These are phyloP conservation scores for Ellobius talpinus DNA, from an alignment of 2,113 vertebrate genomes.

Conservation along the genomic window DNA sequence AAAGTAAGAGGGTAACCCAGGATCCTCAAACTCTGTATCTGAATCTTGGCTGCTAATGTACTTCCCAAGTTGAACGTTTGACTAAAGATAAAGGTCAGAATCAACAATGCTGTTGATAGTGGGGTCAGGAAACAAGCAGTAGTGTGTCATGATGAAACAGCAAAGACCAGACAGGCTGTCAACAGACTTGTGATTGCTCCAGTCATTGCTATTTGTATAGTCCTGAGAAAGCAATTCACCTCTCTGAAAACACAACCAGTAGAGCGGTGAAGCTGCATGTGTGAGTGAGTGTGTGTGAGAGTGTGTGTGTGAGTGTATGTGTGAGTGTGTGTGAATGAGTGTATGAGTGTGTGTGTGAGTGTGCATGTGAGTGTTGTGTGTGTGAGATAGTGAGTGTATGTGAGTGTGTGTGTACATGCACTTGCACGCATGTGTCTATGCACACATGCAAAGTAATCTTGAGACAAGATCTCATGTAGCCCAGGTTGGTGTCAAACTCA, in stretches of 20 bases:
- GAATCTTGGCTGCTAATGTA: background rate
- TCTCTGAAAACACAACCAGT: background rate
- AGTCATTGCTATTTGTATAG: background rate
- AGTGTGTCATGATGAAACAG: background rate
- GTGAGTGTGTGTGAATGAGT: background rate
- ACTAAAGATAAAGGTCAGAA: background rate
- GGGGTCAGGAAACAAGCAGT: background rate
- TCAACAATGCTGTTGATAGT: background rate
- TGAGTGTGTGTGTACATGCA: background rate
- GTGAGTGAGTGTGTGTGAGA: background rate
- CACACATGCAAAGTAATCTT: background rate
- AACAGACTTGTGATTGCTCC: background rate
- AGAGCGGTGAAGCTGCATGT: background rate
- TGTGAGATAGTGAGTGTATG: too few species aligned
- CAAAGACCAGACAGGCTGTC: background rate
- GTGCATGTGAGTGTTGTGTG: too few species aligned
- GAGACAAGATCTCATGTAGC: background rate
- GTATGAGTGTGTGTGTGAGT: too few species aligned
- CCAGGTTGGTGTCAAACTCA: background rate
- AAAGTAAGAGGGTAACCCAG: background rate
- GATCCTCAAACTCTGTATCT: background rate
- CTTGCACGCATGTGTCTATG: background rate
- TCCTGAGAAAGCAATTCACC: background rate
- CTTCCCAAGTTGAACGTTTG: constrained; percentile 6
- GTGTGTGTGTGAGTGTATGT: too few species aligned